A percentile compares a stretch with the other conserved stretches of the same genome.
Conservation (phyloP, 2,113 vertebrate genomes). For the human region GRCh38 chr6:110887001-110887500, state of each 20-base stretch:
- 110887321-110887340: background rate
- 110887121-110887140: background rate
- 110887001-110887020: background rate
- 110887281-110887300: background rate
- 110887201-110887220: background rate
- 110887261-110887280: background rate
- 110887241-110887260: background rate
- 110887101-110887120: background rate
- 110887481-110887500: constrained; percentile 59
- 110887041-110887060: background rate
- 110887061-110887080: no score
- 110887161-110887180: background rate
- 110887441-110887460: background rate
- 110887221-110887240: background rate
- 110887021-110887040: background rate
- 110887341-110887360: background rate
- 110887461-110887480: constrained; percentile 50
- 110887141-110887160: background rate
- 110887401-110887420: background rate
- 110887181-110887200: background rate
- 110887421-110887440: background rate
- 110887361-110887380: background rate
- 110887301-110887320: background rate
- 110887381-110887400: background rate
- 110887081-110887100: background rate